phyloP scores from a whole-genome alignment of 2,797 vertebrate species.

The Percopsis omiscomaycus region DNA sequence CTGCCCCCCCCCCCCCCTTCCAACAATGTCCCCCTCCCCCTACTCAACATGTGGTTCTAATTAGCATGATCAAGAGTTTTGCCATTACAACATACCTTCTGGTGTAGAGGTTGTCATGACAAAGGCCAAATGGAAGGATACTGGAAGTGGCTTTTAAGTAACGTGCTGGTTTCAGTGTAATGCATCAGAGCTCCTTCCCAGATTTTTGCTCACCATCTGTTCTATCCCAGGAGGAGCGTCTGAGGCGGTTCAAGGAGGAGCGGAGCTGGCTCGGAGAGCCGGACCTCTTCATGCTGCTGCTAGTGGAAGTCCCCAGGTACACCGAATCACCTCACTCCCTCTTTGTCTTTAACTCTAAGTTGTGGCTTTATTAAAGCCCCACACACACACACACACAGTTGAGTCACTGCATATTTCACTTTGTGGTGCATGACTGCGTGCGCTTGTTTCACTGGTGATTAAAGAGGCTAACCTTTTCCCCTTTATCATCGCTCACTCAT shows the following conservation, averaged over 20 bases:
- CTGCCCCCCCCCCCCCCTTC: conserved; percentile 8
- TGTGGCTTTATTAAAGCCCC: conserved; percentile 6
- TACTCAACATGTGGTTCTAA: conserved; percentile 60
- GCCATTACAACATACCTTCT: conserved; percentile 57
- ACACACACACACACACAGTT: not conserved
- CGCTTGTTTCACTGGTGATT: conserved; percentile 53
- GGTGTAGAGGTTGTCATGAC: conserved; percentile 57
- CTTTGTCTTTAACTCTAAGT: conserved; percentile 1
- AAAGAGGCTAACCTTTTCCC: conserved; percentile 44
- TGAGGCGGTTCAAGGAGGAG: conserved; percentile 74
- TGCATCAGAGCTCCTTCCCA: not conserved
- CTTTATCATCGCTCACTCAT: conserved; percentile 20
- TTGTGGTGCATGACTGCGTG: conserved; percentile 19
- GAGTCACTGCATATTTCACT: conserved; percentile 1
- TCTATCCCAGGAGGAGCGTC: conserved; percentile 72
- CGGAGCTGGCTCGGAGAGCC: conserved; percentile 75
- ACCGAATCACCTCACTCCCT: not conserved
- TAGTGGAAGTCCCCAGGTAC: conserved; percentile 82
- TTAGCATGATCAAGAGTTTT: conserved; percentile 68
- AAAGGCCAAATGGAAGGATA: conserved; percentile 30
- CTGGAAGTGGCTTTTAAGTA: conserved; percentile 40
- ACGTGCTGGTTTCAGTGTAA: conserved; percentile 22
- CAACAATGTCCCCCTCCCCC: conserved; percentile 1
- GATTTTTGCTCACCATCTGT: conserved; percentile 38
- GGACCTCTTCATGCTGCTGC: conserved; percentile 79